Evolutionary conservation across 2,797 vertebrate species (phyloP).

Genomic region (Balearica regulorum): DNA sequence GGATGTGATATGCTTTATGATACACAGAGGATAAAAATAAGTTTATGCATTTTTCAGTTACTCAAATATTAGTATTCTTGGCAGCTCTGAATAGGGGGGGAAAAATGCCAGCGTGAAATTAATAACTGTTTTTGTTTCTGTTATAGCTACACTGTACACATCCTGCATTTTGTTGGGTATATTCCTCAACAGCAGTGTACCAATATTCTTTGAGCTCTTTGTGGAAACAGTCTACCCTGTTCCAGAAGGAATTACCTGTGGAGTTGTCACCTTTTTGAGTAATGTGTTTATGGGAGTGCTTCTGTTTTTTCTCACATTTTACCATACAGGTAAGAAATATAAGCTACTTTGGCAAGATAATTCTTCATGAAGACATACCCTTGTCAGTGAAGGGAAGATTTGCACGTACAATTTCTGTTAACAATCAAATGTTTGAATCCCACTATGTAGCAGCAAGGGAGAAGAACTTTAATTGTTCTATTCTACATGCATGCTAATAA

Average conservation of each 20-base stretch:
- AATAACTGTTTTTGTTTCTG: conserved; percentile 33
- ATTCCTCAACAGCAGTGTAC: conserved; percentile 94
- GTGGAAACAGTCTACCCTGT: conserved; percentile 98
- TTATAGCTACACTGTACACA: conserved; percentile 90
- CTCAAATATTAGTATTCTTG: background rate
- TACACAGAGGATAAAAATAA: conserved; percentile 10
- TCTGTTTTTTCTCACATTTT: conserved; percentile 94
- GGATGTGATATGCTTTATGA: background rate
- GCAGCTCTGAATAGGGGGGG: background rate
- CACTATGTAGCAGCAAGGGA: background rate
- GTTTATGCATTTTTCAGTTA: background rate
- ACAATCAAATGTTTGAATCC: background rate
- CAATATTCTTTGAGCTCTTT: conserved; percentile 97
- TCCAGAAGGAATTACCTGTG: conserved; percentile 98
- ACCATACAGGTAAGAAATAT: conserved; percentile 86
- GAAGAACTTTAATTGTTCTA: background rate
- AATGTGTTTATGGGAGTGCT: conserved; percentile 93
- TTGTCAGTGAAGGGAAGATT: background rate
- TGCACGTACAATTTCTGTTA: background rate
- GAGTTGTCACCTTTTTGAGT: conserved; percentile 94
- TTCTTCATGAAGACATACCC: background rate
- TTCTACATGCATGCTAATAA: background rate
- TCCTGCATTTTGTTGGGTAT: conserved; percentile 96
- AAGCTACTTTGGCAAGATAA: background rate
- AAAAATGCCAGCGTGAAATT: background rate